Conservation (phyloP, 64 coral and sea anemone genomes). For the Actinia equina region DNA sequence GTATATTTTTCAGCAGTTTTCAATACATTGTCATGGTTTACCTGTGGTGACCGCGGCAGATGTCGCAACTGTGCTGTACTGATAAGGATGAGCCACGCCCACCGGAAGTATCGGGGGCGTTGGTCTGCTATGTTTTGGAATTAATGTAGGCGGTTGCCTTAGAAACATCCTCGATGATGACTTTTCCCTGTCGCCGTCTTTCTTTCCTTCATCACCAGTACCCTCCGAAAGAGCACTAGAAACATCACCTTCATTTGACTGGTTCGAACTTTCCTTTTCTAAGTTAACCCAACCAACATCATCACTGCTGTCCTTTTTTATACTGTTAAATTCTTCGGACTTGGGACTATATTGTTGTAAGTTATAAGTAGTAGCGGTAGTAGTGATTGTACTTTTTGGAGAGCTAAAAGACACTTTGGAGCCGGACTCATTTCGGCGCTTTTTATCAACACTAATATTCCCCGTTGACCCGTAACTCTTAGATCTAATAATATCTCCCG, state of each 20-base stretch:
- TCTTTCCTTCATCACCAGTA: not conserved
- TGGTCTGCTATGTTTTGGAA: slow-evolving; percentile 53
- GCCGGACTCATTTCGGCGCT: not conserved
- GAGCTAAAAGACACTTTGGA: slow-evolving; percentile 12
- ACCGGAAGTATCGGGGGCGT: slow-evolving; percentile 63
- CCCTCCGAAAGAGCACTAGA: not conserved
- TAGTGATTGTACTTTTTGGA: not conserved
- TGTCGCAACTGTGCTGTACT: slow-evolving; percentile 18
- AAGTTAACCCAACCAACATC: not conserved
- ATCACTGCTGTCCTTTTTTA: not conserved
- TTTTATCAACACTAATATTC: not conserved
- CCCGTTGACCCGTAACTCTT: not conserved
- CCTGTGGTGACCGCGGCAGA: slow-evolving; percentile 49
- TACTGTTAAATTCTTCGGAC: not conserved
- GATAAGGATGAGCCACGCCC: slow-evolving; percentile 83
- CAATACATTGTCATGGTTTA: slow-evolving; percentile 1
- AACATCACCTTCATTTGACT: not conserved
- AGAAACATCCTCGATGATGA: slow-evolving; percentile 43
- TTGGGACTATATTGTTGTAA: not conserved
- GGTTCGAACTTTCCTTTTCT: not conserved
- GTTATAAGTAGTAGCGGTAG: not conserved
- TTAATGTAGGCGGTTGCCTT: slow-evolving; percentile 57
- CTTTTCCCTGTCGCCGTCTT: not conserved
- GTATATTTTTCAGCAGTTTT: too few relatives aligned
- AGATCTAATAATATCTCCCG: slow-evolving; percentile 2